phyloP scores from a whole-genome alignment of 2,797 vertebrate genomes.

The Ambastaia sidthimunki region DNA sequence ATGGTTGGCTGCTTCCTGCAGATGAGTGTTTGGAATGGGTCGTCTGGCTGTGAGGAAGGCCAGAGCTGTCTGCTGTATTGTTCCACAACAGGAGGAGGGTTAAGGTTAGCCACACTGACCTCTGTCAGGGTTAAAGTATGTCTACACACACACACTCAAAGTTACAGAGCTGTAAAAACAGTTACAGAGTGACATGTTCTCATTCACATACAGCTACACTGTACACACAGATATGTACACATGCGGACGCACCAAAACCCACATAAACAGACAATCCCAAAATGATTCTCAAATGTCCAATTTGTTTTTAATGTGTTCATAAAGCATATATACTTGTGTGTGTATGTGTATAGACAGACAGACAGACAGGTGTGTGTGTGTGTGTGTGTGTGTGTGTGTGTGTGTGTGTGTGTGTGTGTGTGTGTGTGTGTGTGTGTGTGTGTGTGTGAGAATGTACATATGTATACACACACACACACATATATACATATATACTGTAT shows the following conservation, averaged over 20 bases:
- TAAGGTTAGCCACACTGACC: constrained; percentile 47
- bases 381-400: no score
- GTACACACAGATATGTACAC: constrained; percentile 14
- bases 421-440: no score
- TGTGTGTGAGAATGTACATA: no score
- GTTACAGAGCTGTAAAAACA: constrained; percentile 25
- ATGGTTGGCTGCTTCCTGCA: constrained; percentile 53
- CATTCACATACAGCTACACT: constrained; percentile 11
- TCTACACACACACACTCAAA: constrained; percentile 9
- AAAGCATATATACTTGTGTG: no score
- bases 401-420: no score
- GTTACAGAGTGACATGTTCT: constrained; percentile 16
- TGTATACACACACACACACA: no score
- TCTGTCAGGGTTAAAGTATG: constrained; percentile 25
- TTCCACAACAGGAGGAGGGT: constrained; percentile 42
- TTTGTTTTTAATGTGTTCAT: no score
- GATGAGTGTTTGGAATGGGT: constrained; percentile 55
- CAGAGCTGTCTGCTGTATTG: constrained; percentile 48
- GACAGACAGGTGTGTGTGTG: no score
- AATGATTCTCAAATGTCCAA: no score
- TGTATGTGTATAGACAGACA: no score
- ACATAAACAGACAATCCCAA: neutral
- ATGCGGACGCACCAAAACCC: constrained; percentile 7
- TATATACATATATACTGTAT: no score
- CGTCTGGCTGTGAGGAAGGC: constrained; percentile 59